phyloP scores from a whole-genome alignment of 1,140 invertebrate genomes.

The Polypedilum vanderplanki region DNA sequence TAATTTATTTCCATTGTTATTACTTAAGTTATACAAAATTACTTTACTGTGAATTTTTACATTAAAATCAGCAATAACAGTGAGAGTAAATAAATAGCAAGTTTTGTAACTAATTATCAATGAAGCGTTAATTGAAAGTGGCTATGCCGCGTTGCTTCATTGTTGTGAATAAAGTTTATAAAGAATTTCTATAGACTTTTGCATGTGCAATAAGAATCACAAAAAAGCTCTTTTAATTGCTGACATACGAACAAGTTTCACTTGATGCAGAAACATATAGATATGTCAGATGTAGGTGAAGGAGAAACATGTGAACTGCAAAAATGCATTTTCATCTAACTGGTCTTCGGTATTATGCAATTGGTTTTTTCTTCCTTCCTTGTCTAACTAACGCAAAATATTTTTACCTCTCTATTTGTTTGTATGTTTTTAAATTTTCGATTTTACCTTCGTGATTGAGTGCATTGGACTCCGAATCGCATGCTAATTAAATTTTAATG shows the following conservation, averaged over 20 bases:
- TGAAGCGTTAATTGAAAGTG: no score
- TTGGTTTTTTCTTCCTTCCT: conserved; percentile 31
- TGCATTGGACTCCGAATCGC: neutral
- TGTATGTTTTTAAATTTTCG: neutral
- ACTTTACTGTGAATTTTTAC: no score
- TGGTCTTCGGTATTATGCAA: conserved; percentile 10
- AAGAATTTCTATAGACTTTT: conserved; percentile 31
- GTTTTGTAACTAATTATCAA: no score
- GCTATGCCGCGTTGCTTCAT: no score
- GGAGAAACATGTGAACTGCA: neutral
- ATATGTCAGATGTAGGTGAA: neutral
- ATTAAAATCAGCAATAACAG: no score
- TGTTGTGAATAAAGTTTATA: conserved; percentile 38
- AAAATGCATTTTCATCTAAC: neutral
- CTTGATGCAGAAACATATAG: neutral
- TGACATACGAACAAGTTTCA: neutral
- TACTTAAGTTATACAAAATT: no score
- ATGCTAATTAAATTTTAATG: no score
- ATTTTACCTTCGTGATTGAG: neutral
- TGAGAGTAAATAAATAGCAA: no score
- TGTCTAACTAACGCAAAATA: conserved; percentile 30
- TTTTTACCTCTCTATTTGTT: neutral
- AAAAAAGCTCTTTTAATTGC: conserved; percentile 23
- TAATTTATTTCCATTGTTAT: no score
- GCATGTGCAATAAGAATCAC: conserved; percentile 11